A percentile compares a stretch with the other conserved stretches of the same genome.
Conservation (phyloP, 2,888 invertebrate species). For the Philopedon plagiatum region DNA sequence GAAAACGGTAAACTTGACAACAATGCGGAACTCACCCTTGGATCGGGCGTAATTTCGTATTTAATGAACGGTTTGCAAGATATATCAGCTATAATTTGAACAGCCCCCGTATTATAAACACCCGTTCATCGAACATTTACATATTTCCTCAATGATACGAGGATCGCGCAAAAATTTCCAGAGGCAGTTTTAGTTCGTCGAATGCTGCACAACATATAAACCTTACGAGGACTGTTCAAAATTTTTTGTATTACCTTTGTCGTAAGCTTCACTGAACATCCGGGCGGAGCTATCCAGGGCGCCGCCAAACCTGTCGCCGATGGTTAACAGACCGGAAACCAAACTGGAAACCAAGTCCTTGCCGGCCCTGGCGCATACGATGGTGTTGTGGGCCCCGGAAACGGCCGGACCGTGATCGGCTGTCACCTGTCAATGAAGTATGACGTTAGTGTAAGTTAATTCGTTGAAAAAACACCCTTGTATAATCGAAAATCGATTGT, state of each 20-base stretch:
- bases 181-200: too few species aligned
- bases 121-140: background rate
- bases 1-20: too few species aligned
- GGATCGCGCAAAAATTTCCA: background rate
- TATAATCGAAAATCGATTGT: too few species aligned
- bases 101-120: too few species aligned
- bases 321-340: conserved; percentile 97
- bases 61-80: too few species aligned
- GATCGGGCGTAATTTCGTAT: too few species aligned
- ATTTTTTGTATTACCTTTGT: conserved; percentile 74
- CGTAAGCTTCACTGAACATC: conserved; percentile 97
- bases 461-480: too few species aligned
- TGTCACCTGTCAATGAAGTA: conserved; percentile 37
- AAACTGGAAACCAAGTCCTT: conserved; percentile 97
- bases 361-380: conserved; percentile 98
- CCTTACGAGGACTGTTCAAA: background rate
- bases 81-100: too few species aligned
- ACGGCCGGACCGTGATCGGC: conserved; percentile 52
- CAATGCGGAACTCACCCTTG: too few species aligned
- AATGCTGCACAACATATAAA: too few species aligned
- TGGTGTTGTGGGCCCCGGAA: conserved; percentile 98
- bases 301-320: conserved; percentile 98
- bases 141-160: background rate
- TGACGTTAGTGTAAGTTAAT: too few species aligned
- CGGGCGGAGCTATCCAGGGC: conserved; percentile 98